Base-by-base conservation (phyloP, 2,797 vertebrate genomes). In the Acestrorhynchus altus region DNA sequence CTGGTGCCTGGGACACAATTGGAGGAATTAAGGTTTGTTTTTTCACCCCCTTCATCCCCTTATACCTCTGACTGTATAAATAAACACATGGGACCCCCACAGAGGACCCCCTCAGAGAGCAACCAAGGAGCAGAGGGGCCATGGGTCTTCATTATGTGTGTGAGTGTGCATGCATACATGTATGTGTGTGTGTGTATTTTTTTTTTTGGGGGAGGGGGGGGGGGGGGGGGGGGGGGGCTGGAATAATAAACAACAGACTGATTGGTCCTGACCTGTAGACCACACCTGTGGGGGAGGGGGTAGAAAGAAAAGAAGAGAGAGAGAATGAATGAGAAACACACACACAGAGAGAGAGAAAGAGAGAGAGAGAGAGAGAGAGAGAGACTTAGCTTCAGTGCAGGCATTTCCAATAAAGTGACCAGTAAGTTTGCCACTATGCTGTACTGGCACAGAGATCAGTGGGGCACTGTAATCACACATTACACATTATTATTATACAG, bases 191-290 rank as follows among this genome's bases (percentile, higher is more conserved):
- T 76, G 28, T 12, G n/a, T 1, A 69, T 80, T 83, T 59, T 61
- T 83, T 83, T 61, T 64, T 83, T 83, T n/a, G n/a, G 74, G 28
- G 15, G 20, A 1, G 71, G 79, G 84, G 56, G 64, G 83, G 83
- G 59, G 67, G 83, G 83, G 80, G 46, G 31, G 83, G 82, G 83
- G 75, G 35, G 72, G 79, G 88, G 88, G 86, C 92, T 88, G 89
- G 82, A 86, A 92, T 87, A 93, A 93, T 92, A 94, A 94, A 94
- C 91, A 90, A 72, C 3, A 10, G 63, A 35, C 76, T 79, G 86
- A 86, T 87, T 87, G 86, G 76, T 78, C 80, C 56, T 63, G 70
- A 83, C 82, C 81, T 59, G 76, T 51, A 88, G 87, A 86, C 86
- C 85, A 69, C 80, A 56, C 87, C 91, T 92, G 51, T 16, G 51